Base-by-base conservation (phyloP, 2,888 invertebrate species). In the Tridacna crocea region DNA sequence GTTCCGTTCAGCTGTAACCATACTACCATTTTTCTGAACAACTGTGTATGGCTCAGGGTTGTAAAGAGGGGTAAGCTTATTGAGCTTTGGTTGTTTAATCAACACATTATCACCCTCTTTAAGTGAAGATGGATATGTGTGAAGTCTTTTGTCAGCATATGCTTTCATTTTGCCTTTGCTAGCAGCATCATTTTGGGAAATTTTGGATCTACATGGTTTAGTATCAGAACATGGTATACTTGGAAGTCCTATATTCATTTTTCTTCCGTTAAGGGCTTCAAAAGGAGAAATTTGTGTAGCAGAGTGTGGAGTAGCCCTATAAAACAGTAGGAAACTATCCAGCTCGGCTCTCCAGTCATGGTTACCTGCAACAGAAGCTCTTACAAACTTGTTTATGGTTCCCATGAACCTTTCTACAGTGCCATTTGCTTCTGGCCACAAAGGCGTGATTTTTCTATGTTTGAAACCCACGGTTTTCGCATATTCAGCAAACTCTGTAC, bases 371-470 rank as follows among this genome's bases (percentile, higher is more conserved):
- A 83, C 77, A 24, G 88, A 80, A 70, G 68, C 58, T 79, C 80
- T 74, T 77, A 88, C 68, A 65, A 77, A 73, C 77, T 88, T 84
- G 48, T 79, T 78, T 15, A 89, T n/a, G 22, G 88, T 80, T 24
- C 68, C 24, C 86, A 88, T 89, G 60, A 89, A 89, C 13, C 87
- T 46, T 72, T 88, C 89, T 11, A 63, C 86, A 72, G 72, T 73
- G 6, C 84, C 85, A 77, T 87, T 90, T 22, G 87, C 84, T 72
- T 83, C 72, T n/a, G 89, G 85, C 81, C 84, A 83, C 36, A 85
- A 27, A 10, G 87, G 84, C n/a, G 83, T 87, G 8, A 85, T 83
- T 48, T 77, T 76, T 19, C 83, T 74, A 58, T 89, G 88, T 48
- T 80, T 66, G 27, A 89, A 90, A 17, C 88, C 88, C 11, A 73